Conservation (phyloP, 2,888 invertebrate genomes). For the Tolmerus cingulatus region DNA sequence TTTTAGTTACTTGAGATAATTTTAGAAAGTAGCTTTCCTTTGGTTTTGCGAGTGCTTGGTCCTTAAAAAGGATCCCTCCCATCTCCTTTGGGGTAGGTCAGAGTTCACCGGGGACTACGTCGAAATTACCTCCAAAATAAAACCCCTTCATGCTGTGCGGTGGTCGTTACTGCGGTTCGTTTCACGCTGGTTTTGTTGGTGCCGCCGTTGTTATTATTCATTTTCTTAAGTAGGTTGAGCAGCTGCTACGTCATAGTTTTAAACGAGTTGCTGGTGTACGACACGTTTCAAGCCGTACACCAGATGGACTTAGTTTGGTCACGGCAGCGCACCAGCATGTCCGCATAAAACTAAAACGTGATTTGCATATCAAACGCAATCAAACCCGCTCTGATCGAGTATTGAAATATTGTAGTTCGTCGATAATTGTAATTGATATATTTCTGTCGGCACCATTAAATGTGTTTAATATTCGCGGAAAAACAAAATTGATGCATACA, state of each 20-base stretch:
- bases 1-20: not conserved
- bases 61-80: not conserved
- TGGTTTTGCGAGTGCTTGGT: not conserved
- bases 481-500: not conserved
- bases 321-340: conserved; percentile 9
- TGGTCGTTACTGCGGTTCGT: not conserved
- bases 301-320: conserved; percentile 4
- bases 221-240: conserved; percentile 20
- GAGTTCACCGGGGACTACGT: not conserved
- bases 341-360: conserved; percentile 16
- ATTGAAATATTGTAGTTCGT: not conserved
- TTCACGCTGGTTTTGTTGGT: not conserved
- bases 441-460: not conserved
- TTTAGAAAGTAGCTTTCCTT: not conserved
- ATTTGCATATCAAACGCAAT: conserved; percentile 8
- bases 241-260: not conserved
- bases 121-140: not conserved
- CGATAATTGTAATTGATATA: not conserved
- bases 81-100: not conserved
- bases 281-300: not conserved
- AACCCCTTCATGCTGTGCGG: not conserved
- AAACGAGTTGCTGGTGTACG: conserved; percentile 18
- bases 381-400: not conserved
- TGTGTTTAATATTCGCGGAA: not conserved
- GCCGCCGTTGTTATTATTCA: not conserved